Percentiles rank a stretch among this genome's conserved stretches.
These are phyloP conservation scores for Saguinus imperator DNA, from an alignment of 2,113 vertebrate species.

Conservation along the genomic window DNA sequence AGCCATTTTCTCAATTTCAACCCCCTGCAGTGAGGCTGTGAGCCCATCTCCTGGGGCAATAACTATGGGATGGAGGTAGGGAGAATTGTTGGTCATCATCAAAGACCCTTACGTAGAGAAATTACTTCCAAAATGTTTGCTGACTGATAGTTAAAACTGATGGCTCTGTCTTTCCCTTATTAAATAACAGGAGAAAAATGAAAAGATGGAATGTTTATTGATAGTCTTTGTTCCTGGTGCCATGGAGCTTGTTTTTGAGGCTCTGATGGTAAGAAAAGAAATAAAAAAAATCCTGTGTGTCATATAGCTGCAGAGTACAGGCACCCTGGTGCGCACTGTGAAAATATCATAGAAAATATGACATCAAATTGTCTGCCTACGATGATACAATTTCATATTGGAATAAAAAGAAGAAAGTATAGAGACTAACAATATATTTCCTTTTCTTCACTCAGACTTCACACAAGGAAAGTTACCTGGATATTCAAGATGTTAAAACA, in stretches of 20 bases:
- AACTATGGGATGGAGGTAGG: conserved; percentile 47
- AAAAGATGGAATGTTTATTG: conserved; percentile 83
- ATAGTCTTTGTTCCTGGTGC: conserved; percentile 78
- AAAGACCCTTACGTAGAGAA: conserved; percentile 73
- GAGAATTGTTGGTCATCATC: conserved; percentile 51
- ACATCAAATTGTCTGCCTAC: conserved; percentile 83
- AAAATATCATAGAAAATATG: conserved; percentile 84
- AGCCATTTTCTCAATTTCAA: conserved; percentile 52
- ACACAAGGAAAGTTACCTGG: conserved; percentile 76
- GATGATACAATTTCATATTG: conserved; percentile 74
- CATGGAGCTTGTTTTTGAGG: conserved; percentile 76
- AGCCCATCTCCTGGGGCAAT: neutral
- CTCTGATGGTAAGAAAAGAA: conserved; percentile 68
- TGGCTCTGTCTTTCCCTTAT: conserved; percentile 78
- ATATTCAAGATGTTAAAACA: conserved; percentile 74
- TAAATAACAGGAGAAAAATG: conserved; percentile 79
- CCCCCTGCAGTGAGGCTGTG: conserved; percentile 16
- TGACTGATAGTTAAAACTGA: conserved; percentile 75
- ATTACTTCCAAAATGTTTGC: conserved; percentile 72
- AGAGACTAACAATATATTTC: conserved; percentile 73
- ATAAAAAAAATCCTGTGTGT: conserved; percentile 71
- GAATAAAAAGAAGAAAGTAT: conserved; percentile 74
- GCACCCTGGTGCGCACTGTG: conserved; percentile 80
- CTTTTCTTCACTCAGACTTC: conserved; percentile 63
- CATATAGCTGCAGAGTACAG: conserved; percentile 78